Base-by-base conservation (phyloP, 2,888 invertebrate genomes). In the Athripsodes cinereus region DNA sequence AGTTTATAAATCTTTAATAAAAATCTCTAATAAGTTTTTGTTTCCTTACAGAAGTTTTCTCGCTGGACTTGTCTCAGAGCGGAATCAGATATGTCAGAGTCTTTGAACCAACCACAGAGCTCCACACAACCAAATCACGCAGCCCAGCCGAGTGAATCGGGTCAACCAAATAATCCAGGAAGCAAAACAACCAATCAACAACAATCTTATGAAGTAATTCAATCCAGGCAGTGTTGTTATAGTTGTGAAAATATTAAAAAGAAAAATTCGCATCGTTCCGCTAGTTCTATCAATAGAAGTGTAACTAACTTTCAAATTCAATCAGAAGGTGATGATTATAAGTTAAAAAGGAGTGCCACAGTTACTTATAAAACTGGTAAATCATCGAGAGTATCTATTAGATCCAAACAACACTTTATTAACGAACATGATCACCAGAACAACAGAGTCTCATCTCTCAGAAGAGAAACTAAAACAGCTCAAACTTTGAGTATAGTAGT, bases 401-500 rank as follows among this genome's bases (percentile, higher is more conserved):
- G 76, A 44, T 71, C 74, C 2, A 71, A 81, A 34, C 79, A 77
- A 1, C 81, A 81, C 67, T 81, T 81, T 0, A 72, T 80, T 2
- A 79, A 78, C 61, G 75, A 83, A 31, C 73, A 73, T 57, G 79
- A 81, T 22, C 59, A 58, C 34, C 63, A 63, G 22, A 83, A 81
- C 66, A 81, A 80, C 66, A 74, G 87, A 63, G 86, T 87, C 1
- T 86, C 86, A 0, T 86, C 85, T 6, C 73, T 87, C 58, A 80
- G 89, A 53, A 78, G 91, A 52, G 93, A 93, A 69, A 90, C 89
- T 2, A 93, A 93, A 74, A 92, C 93, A 0, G 92, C 92, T 2
- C 91, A 92, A 69, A 92, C 92, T 0, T 71, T 93, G 52, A 91
- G 91, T 62, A 83, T 92, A 3, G 92, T 93, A 0, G 90, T 93